Percentiles rank a stretch among this genome's conserved stretches.
These are phyloP conservation scores for Pasiphila rectangulata DNA, from an alignment of 2,888 invertebrate genomes.

Conservation along the genomic window DNA sequence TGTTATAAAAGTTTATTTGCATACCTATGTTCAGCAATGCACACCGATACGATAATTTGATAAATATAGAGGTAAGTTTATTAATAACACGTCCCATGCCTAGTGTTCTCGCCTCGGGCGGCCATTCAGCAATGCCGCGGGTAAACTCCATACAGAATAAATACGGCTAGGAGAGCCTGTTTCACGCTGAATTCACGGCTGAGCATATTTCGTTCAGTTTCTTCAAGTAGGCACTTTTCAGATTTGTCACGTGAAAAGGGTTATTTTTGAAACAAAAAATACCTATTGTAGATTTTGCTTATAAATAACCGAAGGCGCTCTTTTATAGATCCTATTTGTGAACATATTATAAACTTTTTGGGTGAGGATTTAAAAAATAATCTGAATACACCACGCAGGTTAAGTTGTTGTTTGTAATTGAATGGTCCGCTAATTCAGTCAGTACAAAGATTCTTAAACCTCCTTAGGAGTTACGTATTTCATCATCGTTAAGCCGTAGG, in stretches of 20 bases:
- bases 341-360: too few relatives aligned
- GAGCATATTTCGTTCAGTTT: conserved; percentile 3
- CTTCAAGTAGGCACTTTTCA: neutral
- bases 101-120: conserved; percentile 30
- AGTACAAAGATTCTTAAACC: too few relatives aligned
- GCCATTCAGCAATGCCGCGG: conserved; percentile 30
- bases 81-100: conserved; percentile 19
- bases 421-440: too few relatives aligned
- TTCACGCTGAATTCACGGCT: conserved; percentile 18
- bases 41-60: too few relatives aligned
- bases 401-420: too few relatives aligned
- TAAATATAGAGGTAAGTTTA: neutral
- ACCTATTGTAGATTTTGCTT: too few relatives aligned
- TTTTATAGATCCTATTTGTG: too few relatives aligned
- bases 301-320: too few relatives aligned
- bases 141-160: conserved; percentile 28
- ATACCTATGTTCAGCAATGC: too few relatives aligned
- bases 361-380: neutral
- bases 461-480: too few relatives aligned
- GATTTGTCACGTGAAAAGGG: neutral
- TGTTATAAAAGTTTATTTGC: too few relatives aligned
- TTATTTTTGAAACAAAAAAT: neutral
- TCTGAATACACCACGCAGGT: neutral
- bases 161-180: conserved; percentile 24
- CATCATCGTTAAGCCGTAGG: too few relatives aligned